Percentiles rank a stretch among this genome's conserved stretches.
These are phyloP conservation scores for Pocillopora damicornis DNA, from an alignment of 64 coral and sea anemone genomes.

Conservation along the genomic window DNA sequence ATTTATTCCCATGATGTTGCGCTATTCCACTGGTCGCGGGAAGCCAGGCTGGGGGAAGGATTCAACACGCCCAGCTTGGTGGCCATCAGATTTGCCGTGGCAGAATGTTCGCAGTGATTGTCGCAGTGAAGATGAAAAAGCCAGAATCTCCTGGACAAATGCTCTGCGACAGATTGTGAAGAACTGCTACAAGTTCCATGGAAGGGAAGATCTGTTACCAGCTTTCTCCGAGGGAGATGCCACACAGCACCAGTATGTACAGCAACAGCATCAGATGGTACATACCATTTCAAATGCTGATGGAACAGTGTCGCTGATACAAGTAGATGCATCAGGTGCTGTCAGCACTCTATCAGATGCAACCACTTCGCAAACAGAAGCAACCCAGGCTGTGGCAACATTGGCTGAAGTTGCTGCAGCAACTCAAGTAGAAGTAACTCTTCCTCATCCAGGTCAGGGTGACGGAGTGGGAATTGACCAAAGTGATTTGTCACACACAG, in stretches of 20 bases:
- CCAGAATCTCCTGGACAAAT: slow-evolving; percentile 97
- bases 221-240: slow-evolving; percentile 68
- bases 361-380: slow-evolving; percentile 79
- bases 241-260: slow-evolving; percentile 71
- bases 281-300: slow-evolving; percentile 99
- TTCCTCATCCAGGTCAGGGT: slow-evolving; percentile 67
- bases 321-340: slow-evolving; percentile 97
- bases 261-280: slow-evolving; percentile 87
- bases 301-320: slow-evolving; percentile 92
- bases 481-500: slow-evolving; percentile 81
- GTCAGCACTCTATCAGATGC: slow-evolving; percentile 86
- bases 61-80: slow-evolving; percentile 86
- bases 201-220: slow-evolving; percentile 90
- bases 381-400: slow-evolving; percentile 95
- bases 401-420: slow-evolving; percentile 94
- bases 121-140: slow-evolving; percentile 94
- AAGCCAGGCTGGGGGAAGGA: slow-evolving; percentile 99
- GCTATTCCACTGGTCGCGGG: slow-evolving; percentile 92
- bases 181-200: slow-evolving; percentile 99
- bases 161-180: slow-evolving; percentile 93
- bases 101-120: slow-evolving; percentile 98
- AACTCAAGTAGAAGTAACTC: slow-evolving; percentile 79
- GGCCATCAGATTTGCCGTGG: slow-evolving; percentile 96
- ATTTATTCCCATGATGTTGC: slow-evolving; percentile 98
- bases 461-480: slow-evolving; percentile 78